Evolutionary conservation across 2,797 vertebrate species (phyloP).

Genomic region (Neopelma chrysocephalum): DNA sequence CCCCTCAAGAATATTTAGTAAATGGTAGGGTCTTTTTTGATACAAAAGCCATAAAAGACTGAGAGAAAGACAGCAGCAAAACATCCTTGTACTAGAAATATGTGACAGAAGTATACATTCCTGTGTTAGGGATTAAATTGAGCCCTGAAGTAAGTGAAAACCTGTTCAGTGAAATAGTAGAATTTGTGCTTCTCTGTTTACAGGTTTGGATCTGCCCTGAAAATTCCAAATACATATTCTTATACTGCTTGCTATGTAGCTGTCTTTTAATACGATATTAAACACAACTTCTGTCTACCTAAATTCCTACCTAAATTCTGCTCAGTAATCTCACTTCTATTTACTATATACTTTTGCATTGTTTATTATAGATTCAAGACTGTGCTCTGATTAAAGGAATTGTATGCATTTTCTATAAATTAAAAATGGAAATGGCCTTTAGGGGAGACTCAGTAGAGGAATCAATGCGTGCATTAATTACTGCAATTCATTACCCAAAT

Average conservation of each 20-base stretch:
- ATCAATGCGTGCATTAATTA: slow-evolving; percentile 98
- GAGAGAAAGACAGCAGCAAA: neutral
- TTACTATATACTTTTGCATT: neutral
- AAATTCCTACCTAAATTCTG: slow-evolving; percentile 23
- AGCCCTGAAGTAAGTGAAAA: neutral
- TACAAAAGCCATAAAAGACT: neutral
- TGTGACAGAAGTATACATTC: neutral
- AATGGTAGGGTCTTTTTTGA: slow-evolving; percentile 28
- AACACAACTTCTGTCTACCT: neutral
- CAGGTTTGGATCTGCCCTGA: neutral
- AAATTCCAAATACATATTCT: slow-evolving; percentile 11
- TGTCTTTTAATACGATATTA: neutral
- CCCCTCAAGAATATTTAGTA: neutral
- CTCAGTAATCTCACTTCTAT: neutral
- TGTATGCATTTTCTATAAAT: slow-evolving; percentile 89
- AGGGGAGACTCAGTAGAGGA: slow-evolving; percentile 86
- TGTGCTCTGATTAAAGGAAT: slow-evolving; percentile 68
- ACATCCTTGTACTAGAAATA: neutral
- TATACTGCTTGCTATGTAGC: neutral
- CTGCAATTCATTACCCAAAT: slow-evolving; percentile 97
- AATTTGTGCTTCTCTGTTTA: neutral
- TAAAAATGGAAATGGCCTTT: slow-evolving; percentile 95
- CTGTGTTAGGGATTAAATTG: neutral
- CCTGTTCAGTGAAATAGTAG: neutral
- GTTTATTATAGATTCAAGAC: slow-evolving; percentile 61